Evolutionary conservation across 2,888 invertebrate genomes (phyloP).

Genomic region (Myopa tessellatipennis): DNA sequence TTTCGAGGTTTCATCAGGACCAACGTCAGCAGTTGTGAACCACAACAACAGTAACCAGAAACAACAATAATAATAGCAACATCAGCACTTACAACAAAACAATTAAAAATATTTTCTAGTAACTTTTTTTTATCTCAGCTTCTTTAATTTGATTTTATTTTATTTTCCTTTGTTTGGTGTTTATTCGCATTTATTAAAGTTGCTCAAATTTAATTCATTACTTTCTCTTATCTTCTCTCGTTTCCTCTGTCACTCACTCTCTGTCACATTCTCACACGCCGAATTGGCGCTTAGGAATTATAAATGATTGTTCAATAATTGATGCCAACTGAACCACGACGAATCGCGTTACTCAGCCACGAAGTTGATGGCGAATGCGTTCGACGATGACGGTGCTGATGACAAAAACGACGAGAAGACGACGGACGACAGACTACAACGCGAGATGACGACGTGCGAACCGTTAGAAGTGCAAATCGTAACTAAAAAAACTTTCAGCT

Average conservation of each 20-base stretch:
- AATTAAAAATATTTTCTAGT: neutral
- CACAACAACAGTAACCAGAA: neutral
- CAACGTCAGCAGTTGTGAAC: neutral
- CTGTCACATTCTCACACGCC: neutral
- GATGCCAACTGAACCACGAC: slow-evolving; percentile 2
- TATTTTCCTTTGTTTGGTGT: neutral
- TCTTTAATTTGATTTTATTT: neutral
- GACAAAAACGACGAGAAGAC: neutral
- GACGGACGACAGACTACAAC: slow-evolving; percentile 46
- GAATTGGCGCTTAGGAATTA: slow-evolving; percentile 23
- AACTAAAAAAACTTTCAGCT: slow-evolving; percentile 59
- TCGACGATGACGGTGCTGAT: slow-evolving; percentile 1
- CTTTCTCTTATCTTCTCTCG: too few species aligned
- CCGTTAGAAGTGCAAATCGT: slow-evolving; percentile 58
- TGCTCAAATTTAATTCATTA: too few species aligned
- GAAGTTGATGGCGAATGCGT: slow-evolving; percentile 5
- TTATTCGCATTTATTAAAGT: neutral
- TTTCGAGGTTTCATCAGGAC: neutral
- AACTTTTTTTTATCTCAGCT: slow-evolving; percentile 2
- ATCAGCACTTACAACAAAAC: neutral
- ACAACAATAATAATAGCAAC: neutral
- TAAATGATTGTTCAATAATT: slow-evolving; percentile 51
- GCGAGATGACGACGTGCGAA: slow-evolving; percentile 62
- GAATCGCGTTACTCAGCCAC: neutral
- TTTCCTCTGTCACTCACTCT: too few species aligned